Conservation (phyloP, 2,888 invertebrate genomes). For the Listrodromus nycthemerus region DNA sequence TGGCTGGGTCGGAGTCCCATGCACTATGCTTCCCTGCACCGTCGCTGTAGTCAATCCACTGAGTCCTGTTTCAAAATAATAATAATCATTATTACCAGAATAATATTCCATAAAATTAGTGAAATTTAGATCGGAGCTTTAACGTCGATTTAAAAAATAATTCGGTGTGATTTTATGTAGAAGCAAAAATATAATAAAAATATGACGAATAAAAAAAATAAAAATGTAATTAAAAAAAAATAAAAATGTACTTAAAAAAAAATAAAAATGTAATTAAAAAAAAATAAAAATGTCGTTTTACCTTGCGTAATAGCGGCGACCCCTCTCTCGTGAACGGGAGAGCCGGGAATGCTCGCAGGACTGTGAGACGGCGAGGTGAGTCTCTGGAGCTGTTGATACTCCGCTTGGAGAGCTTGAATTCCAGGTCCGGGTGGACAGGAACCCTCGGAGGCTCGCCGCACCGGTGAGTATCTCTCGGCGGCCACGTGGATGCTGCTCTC, state of each 20-base stretch:
- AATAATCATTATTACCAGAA: neutral
- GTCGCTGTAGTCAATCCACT: slow-evolving; percentile 90
- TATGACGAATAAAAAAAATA: slow-evolving; percentile 3
- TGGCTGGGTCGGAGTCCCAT: slow-evolving; percentile 89
- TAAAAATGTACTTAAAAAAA: too few relatives aligned
- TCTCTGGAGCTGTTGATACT: slow-evolving; percentile 92
- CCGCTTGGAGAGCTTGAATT: slow-evolving; percentile 89
- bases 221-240: too few relatives aligned
- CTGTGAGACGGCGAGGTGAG: slow-evolving; percentile 83
- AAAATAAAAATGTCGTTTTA: slow-evolving; percentile 68
- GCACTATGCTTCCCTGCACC: slow-evolving; percentile 89
- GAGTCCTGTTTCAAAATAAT: slow-evolving; percentile 87
- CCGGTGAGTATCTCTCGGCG: slow-evolving; percentile 94
- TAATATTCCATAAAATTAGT: neutral
- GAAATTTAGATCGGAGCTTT: neutral
- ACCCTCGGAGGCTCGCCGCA: slow-evolving; percentile 95
- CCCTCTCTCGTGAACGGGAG: slow-evolving; percentile 83
- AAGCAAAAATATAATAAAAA: neutral
- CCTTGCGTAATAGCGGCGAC: slow-evolving; percentile 87
- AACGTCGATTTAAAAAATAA: neutral
- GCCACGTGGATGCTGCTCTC: slow-evolving; percentile 85
- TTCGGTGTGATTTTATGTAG: too few relatives aligned
- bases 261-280: too few relatives aligned
- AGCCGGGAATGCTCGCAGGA: slow-evolving; percentile 83
- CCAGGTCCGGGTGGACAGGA: slow-evolving; percentile 87